Base-by-base conservation (phyloP, 1,140 invertebrate species). In the Carcinoscorpius rotundicauda region DNA sequence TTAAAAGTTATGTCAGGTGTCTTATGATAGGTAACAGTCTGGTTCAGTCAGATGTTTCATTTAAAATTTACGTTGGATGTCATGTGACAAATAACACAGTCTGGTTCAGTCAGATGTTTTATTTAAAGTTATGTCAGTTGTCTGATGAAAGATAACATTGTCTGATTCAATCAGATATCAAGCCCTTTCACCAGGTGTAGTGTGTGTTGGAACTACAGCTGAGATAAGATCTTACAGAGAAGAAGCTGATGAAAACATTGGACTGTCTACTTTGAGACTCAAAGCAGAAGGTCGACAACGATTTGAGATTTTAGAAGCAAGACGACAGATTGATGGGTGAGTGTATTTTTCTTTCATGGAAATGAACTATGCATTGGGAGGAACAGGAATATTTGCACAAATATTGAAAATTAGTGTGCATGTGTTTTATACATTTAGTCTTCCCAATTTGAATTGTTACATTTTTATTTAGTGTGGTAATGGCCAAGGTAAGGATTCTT, bases 251-350 rank as follows among this genome's bases (percentile, higher is more conserved):
- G 73, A 75, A 11, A 56, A 56, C 6, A 71, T 75, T 55, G 76
- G 76, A 6, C 65, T 77, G 6, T 72, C 72, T 57, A 72, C 71
- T 49, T 65, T 78, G 0, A 71, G 73, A 60, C 71, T 79, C 5
- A 85, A 85, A 75, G 84, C 85, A 4, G 82, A 82, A 73, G 85
- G 84, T 49, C 73, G 85, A 57, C 85, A 87, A 68, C 75, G 85
- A n/a, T 86, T 87, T 73, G 77, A 79, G 70, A 76, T 86, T 63
- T 70, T 84, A 3, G 73, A 78, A 57, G 75, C 77, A 11, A 70
- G 72, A 67, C 72, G 78, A 61, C 77, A 82, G 66, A 73, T 75
- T 8, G 79, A 78, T 70, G 81, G 81, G 77, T 81, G 75, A 70
- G 68, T 74, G 48, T 63, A 8, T 62, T 62, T 55, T 55, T 8